Conservation (phyloP, 2,888 invertebrate species). For the Lacanobia oleracea region DNA sequence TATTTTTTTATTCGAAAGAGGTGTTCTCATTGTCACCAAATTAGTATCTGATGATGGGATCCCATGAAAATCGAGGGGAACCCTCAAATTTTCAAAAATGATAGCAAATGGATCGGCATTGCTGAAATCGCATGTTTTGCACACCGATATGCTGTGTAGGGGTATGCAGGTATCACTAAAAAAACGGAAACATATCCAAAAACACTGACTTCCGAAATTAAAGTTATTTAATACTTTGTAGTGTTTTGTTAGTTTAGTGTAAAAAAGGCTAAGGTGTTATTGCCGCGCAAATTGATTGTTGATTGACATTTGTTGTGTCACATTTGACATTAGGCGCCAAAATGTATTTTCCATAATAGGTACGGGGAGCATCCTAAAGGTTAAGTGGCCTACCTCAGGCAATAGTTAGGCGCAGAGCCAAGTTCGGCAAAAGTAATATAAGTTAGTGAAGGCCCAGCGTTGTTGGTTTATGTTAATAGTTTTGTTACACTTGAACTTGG, state of each 20-base stretch:
- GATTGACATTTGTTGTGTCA: slow-evolving; percentile 1
- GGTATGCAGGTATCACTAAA: too few relatives aligned
- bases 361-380: slow-evolving; percentile 13
- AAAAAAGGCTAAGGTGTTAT: neutral
- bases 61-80: too few relatives aligned
- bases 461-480: slow-evolving; percentile 44
- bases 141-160: too few relatives aligned
- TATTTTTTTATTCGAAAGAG: too few relatives aligned
- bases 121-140: too few relatives aligned
- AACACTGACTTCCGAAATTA: too few relatives aligned
- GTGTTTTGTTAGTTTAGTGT: neutral
- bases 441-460: slow-evolving; percentile 36
- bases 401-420: slow-evolving; percentile 34
- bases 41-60: too few relatives aligned
- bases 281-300: neutral
- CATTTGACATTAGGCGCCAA: slow-evolving; percentile 18
- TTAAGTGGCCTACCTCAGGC: slow-evolving; percentile 28
- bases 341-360: neutral
- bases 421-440: slow-evolving; percentile 53
- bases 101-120: too few relatives aligned
- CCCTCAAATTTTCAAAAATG: too few relatives aligned
- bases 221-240: too few relatives aligned
- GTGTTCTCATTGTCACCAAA: too few relatives aligned
- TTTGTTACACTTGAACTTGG: slow-evolving; percentile 45
- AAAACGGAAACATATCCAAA: too few relatives aligned